Evolutionary conservation across 1,140 invertebrate genomes (phyloP).

Genomic region (Atopsyche davidsoni): DNA sequence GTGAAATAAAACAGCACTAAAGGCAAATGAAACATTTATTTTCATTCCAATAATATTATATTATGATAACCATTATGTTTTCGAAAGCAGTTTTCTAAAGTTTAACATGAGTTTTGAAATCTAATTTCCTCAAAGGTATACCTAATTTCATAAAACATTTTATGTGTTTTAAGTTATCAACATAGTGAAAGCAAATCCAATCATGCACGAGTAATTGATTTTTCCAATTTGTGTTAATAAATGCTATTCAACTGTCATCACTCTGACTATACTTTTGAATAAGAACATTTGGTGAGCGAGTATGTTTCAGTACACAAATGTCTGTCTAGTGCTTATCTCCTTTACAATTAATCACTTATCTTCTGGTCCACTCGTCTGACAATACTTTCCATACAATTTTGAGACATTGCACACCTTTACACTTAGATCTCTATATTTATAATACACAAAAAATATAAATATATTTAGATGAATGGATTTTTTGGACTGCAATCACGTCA

Average conservation of each 20-base stretch:
- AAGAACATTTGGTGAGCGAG: too few relatives aligned
- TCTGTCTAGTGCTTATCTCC: too few relatives aligned
- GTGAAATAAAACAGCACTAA: conserved; percentile 21
- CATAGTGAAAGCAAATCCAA: conserved; percentile 10
- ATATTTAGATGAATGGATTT: neutral
- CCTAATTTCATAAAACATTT: conserved; percentile 22
- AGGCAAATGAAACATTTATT: conserved; percentile 26
- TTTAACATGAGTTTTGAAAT: conserved; percentile 24
- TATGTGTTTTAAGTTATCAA: too few relatives aligned
- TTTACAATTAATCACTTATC: too few relatives aligned
- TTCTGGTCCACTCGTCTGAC: too few relatives aligned
- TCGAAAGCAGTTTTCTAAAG: conserved; percentile 22
- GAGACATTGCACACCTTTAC: conserved; percentile 15
- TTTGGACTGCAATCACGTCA: neutral
- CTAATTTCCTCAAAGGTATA: conserved; percentile 20
- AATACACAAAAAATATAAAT: conserved; percentile 1
- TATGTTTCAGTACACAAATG: too few relatives aligned
- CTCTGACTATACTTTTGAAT: too few relatives aligned
- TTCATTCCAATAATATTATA: conserved; percentile 24
- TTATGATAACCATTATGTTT: conserved; percentile 21
- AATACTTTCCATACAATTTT: conserved; percentile 7
- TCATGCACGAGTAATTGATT: conserved; percentile 8
- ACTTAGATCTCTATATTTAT: conserved; percentile 6
- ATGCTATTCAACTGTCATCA: too few relatives aligned
- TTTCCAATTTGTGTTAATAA: too few relatives aligned